Percentiles rank a stretch among this genome's conserved stretches.
phyloP scores from a whole-genome alignment of 2,888 invertebrate genomes.

The Aquatica leii region DNA sequence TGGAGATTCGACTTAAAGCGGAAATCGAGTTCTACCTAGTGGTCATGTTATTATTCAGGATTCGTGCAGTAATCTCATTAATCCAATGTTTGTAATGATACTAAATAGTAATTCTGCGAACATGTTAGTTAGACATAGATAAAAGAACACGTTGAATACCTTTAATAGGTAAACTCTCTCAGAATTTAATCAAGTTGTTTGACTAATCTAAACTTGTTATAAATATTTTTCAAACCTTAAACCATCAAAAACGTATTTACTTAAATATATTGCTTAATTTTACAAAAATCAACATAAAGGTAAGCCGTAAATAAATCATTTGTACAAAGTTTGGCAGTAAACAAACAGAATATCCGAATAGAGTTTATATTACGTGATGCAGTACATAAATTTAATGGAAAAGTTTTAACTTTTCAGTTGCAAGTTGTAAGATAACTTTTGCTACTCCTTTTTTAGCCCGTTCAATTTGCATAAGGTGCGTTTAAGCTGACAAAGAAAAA shows the following conservation, averaged over 20 bases:
- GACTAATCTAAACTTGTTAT: too few relatives aligned
- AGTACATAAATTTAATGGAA: slow-evolving; percentile 37
- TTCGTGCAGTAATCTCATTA: slow-evolving; percentile 36
- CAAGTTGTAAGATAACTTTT: slow-evolving; percentile 32
- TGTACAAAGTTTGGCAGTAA: slow-evolving; percentile 26
- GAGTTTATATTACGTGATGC: slow-evolving; percentile 27
- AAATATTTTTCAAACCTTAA: too few relatives aligned
- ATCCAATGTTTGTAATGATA: slow-evolving; percentile 29
- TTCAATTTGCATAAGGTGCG: slow-evolving; percentile 33
- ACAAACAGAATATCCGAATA: slow-evolving; percentile 23
- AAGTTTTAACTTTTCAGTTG: slow-evolving; percentile 35
- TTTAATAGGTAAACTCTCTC: too few relatives aligned
- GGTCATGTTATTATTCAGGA: slow-evolving; percentile 35
- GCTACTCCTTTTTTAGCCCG: slow-evolving; percentile 20
- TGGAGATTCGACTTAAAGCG: slow-evolving; percentile 20
- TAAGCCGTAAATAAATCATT: slow-evolving; percentile 26
- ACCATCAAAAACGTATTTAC: too few relatives aligned
- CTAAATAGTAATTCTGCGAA: slow-evolving; percentile 31
- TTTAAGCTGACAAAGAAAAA: slow-evolving; percentile 33
- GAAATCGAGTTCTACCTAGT: slow-evolving; percentile 36
- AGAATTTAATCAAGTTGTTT: too few relatives aligned
- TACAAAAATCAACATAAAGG: too few relatives aligned
- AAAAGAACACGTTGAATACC: too few relatives aligned
- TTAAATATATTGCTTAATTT: too few relatives aligned
- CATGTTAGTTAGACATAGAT: slow-evolving; percentile 15